These are phyloP conservation scores for Limnephilus rhombicus DNA, from an alignment of 2,888 invertebrate species.

Conservation along the genomic window DNA sequence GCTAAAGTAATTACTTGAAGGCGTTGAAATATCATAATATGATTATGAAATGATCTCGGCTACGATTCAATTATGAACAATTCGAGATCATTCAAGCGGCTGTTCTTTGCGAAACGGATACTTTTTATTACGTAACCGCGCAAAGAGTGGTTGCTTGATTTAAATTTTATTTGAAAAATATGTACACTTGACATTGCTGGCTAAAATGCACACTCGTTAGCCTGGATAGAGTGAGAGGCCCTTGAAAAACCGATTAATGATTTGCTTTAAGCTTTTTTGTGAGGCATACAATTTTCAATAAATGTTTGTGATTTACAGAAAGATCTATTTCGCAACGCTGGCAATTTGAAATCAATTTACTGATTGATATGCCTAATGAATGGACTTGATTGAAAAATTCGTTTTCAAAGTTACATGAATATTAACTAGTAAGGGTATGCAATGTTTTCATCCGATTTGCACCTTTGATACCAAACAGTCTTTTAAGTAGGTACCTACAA, in stretches of 20 bases:
- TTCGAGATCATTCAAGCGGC: slow-evolving; percentile 45
- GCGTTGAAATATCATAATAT: slow-evolving; percentile 49
- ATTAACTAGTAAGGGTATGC: neutral
- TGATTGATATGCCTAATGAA: neutral
- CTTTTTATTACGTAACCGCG: slow-evolving; percentile 6
- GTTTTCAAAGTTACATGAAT: neutral
- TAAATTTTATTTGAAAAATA: slow-evolving; percentile 5
- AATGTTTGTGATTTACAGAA: neutral
- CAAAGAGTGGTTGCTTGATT: slow-evolving; percentile 4
- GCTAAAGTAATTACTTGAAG: slow-evolving; percentile 34
- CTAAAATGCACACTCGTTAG: slow-evolving; percentile 10
- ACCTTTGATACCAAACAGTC: neutral
- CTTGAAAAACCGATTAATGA: neutral
- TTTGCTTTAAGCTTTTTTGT: neutral
- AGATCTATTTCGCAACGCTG: neutral
- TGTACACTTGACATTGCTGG: slow-evolving; percentile 31
- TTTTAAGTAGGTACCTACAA: neutral
- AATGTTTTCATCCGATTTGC: neutral
- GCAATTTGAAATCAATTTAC: neutral
- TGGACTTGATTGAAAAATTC: neutral
- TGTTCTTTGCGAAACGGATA: slow-evolving; percentile 29
- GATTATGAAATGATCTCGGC: slow-evolving; percentile 38
- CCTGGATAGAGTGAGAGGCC: neutral
- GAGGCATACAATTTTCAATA: neutral
- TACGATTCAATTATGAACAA: slow-evolving; percentile 45